Evolutionary conservation across 1,140 invertebrate species (phyloP), one percentile per base, ranked within the genome.

Genomic region (Eumaeus atala): DNA sequence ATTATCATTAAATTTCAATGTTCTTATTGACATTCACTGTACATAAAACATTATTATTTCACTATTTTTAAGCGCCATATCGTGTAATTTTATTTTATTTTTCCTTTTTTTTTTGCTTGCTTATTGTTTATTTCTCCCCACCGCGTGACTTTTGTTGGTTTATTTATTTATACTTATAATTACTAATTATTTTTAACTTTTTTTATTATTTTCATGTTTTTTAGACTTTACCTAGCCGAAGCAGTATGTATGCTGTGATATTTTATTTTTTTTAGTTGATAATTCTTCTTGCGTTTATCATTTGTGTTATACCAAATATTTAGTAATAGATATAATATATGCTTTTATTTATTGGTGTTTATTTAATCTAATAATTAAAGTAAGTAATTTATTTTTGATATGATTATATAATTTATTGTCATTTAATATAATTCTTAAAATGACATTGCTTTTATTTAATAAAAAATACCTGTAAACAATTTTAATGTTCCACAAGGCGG

Each of bases 231-330:
- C 6, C 2, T 3, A 28, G 21, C 21, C 21, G 21, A 53, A 52
- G 61, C 61, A 59, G 61, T 62, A 62, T 62, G 56, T 14, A n/a
- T 54, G 48, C 58, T 59, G 58, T 59, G 58, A 59, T 59, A 54
- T 48, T 37, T 44, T 44, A 44, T 44, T 14, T 16, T 16, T 16
- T 44, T 17, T 44, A 44, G 40, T 44, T 17, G 28, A 14, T 44
- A 44, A 16, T 16, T 44, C 38, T 12, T 12, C 38, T 14, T 44
- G 16, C 40, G 18, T 36, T 51, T 57, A 51, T 34, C 40, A 50
- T 51, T 35, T 40, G 10, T 44, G 10, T 40, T 10, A 16, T 47
- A 36, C 35, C 40, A 33, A 17, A 48, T 50, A 56, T 42, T 56
- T 52, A 38, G 54, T 56, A 44, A 44, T 44, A 44, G 40, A 44